Percentiles rank a stretch among this genome's conserved stretches.
phyloP scores from a whole-genome alignment of 2,797 vertebrate species.

The Anabas testudineus region DNA sequence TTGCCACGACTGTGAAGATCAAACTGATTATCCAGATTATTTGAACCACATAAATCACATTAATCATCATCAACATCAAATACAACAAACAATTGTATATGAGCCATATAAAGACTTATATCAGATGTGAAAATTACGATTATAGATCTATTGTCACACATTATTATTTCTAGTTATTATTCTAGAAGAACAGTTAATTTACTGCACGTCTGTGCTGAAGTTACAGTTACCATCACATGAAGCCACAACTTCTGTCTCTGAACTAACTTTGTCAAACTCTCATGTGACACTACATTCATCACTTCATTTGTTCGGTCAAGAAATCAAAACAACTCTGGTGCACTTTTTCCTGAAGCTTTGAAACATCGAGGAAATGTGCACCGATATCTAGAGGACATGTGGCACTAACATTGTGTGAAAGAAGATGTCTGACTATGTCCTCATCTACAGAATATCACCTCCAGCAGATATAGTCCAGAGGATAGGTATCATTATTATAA shows the following conservation, averaged over 20 bases:
- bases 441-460: too few species aligned
- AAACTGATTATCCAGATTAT: background rate
- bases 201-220: background rate
- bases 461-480: too few species aligned
- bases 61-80: too few species aligned
- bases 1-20: background rate
- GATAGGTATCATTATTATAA: too few species aligned
- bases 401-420: slow-evolving; percentile 10
- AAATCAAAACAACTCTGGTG: slow-evolving; percentile 1
- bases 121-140: background rate
- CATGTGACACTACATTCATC: slow-evolving; percentile 24
- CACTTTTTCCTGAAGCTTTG: slow-evolving; percentile 3
- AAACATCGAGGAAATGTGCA: background rate
- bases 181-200: background rate
- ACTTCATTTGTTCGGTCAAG: background rate
- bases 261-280: background rate
- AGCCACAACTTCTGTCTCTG: background rate
- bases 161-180: background rate
- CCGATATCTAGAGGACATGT: background rate
- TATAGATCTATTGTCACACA: background rate
- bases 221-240: background rate
- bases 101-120: background rate
- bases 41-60: background rate
- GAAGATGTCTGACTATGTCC: too few species aligned
- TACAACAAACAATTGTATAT: background rate